These are phyloP conservation scores for Eptatretus atami DNA, from an alignment of 2,797 vertebrate species.

Conservation along the genomic window DNA sequence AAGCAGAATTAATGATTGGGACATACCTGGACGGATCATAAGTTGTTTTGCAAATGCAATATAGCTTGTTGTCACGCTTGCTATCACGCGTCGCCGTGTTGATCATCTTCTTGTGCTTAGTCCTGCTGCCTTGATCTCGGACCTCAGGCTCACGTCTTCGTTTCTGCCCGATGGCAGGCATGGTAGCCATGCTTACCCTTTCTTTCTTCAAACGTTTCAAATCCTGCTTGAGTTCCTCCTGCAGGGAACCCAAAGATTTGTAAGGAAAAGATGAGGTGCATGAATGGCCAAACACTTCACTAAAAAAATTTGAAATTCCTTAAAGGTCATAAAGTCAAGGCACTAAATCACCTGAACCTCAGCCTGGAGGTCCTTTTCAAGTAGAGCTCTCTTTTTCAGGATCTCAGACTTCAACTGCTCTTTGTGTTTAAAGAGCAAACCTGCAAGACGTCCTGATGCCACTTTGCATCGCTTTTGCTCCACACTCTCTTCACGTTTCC, in stretches of 20 bases:
- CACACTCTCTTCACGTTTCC: constrained; percentile 61
- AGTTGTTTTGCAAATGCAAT: constrained; percentile 87
- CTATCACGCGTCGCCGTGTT: constrained; percentile 62
- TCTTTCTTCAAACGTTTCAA: constrained; percentile 41
- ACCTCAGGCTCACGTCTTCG: constrained; percentile 13
- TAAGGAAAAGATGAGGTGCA: constrained; percentile 9
- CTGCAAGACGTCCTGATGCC: constrained; percentile 53
- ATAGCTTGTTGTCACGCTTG: constrained; percentile 78
- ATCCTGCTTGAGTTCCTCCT: constrained; percentile 74
- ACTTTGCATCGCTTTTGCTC: constrained; percentile 64
- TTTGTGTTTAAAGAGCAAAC: constrained; percentile 70
- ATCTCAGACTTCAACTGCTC: constrained; percentile 80
- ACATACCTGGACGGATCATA: constrained; percentile 43
- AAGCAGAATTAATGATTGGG: too few species aligned
- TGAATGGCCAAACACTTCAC: too few species aligned
- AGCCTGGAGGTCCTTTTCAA: constrained; percentile 70
- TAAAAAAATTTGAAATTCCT: too few species aligned
- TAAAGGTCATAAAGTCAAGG: too few species aligned
- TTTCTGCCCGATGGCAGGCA: constrained; percentile 16
- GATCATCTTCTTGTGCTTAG: constrained; percentile 78
- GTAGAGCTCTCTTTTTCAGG: constrained; percentile 57
- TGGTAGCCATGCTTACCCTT: constrained; percentile 31
- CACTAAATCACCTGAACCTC: constrained; percentile 40
- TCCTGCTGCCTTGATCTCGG: constrained; percentile 19
- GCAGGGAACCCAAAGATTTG: constrained; percentile 10